Conservation (phyloP, 2,888 invertebrate species). For the Oxystoma pomonae region DNA sequence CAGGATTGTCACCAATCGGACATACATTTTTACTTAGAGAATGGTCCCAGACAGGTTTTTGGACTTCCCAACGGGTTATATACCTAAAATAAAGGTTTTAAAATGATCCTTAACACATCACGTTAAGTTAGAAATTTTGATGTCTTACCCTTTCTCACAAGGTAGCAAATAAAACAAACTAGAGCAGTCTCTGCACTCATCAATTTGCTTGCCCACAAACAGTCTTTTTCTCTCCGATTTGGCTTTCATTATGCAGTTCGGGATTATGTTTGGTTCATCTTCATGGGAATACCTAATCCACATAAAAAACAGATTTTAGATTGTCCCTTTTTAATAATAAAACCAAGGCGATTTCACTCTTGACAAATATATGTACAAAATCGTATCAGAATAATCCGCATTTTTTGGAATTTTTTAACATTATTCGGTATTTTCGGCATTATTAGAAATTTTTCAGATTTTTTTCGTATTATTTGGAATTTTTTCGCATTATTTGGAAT, state of each 20-base stretch:
- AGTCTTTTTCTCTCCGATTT: slow-evolving; percentile 92
- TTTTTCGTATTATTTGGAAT: no score
- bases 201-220: slow-evolving; percentile 91
- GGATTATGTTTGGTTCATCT: slow-evolving; percentile 68
- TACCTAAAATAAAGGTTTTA: neutral
- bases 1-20: slow-evolving; percentile 69
- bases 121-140: no score
- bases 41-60: slow-evolving; percentile 95
- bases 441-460: no score
- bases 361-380: no score
- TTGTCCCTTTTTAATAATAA: no score
- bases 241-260: slow-evolving; percentile 97
- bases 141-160: slow-evolving; percentile 90
- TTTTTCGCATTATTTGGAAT: no score
- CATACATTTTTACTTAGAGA: slow-evolving; percentile 85
- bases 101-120: no score
- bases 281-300: slow-evolving; percentile 57
- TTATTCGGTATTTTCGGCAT: no score
- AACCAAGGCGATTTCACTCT: no score
- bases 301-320: no score
- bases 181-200: slow-evolving; percentile 94
- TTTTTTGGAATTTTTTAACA: no score
- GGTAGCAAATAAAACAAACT: slow-evolving; percentile 91
- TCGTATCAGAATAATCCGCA: no score
- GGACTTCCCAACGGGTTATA: slow-evolving; percentile 85